A percentile compares a stretch with the other conserved stretches of the same genome.
Conservation (phyloP, 1,140 invertebrate genomes). For the Drosophila paulistorum region DNA sequence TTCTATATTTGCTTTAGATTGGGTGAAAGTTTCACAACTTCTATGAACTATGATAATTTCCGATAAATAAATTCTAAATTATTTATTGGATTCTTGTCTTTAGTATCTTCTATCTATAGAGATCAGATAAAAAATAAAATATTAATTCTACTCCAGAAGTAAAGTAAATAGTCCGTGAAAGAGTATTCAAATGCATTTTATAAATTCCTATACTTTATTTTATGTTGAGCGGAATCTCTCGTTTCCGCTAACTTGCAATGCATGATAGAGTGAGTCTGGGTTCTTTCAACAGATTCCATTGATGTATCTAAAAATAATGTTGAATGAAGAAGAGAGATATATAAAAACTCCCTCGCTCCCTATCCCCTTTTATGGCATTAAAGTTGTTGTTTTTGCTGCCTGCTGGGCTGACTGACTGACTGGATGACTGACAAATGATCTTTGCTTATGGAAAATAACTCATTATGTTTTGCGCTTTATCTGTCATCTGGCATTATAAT, state of each 20-base stretch:
- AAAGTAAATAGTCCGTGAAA: no score
- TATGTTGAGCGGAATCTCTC: no score
- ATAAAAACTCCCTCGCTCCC: background rate
- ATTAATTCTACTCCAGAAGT: no score
- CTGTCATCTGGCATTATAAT: constrained; percentile 36
- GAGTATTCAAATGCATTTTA: no score
- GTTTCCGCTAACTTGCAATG: background rate
- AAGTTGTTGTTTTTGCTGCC: background rate
- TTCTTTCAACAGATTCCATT: background rate
- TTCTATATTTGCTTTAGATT: no score
- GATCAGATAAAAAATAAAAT: no score
- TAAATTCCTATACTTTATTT: no score
- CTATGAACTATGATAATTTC: no score
- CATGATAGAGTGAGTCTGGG: background rate
- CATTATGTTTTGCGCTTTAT: constrained; percentile 35
- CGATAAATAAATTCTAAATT: no score
- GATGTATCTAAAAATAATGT: background rate
- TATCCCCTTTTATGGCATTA: background rate
- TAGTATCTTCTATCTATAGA: no score
- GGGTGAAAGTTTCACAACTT: no score
- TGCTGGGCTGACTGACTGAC: background rate
- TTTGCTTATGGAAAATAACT: constrained; percentile 58
- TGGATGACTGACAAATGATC: constrained; percentile 61
- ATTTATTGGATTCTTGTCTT: no score
- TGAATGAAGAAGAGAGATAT: background rate